These are phyloP conservation scores for Scatophagus argus DNA, from an alignment of 2,113 vertebrate species.

Conservation along the genomic window DNA sequence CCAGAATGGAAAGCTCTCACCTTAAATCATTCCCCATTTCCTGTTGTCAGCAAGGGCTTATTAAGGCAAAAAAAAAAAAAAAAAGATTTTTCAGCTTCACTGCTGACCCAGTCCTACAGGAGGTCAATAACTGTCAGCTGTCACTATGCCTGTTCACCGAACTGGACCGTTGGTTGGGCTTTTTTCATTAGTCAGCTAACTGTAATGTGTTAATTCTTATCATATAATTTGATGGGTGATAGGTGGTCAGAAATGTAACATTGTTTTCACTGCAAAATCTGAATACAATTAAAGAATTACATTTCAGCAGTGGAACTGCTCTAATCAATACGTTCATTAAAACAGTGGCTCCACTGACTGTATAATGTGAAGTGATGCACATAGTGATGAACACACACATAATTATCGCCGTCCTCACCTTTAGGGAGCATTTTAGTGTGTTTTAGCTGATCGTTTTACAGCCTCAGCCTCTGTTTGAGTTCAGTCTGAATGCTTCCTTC, in stretches of 20 bases:
- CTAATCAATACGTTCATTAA: too few species aligned
- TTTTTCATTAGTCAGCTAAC: background rate
- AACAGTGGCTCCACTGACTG: background rate
- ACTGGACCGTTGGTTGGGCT: background rate
- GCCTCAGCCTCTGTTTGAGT: background rate
- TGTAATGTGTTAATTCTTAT: background rate
- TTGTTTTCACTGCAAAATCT: background rate
- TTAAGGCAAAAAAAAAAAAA: slow-evolving; percentile 35
- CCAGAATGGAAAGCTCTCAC: slow-evolving; percentile 37
- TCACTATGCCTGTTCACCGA: slow-evolving; percentile 15
- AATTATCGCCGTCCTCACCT: background rate
- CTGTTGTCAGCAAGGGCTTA: slow-evolving; percentile 36
- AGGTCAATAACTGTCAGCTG: slow-evolving; percentile 27
- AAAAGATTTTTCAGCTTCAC: slow-evolving; percentile 9
- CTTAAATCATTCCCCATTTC: slow-evolving; percentile 47
- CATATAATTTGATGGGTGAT: background rate
- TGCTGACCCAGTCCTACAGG: slow-evolving; percentile 3
- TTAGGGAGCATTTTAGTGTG: background rate
- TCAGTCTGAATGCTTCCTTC: background rate
- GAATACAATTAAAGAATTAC: background rate
- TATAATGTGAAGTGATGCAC: background rate
- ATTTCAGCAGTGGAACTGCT: background rate
- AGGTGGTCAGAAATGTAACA: too few species aligned
- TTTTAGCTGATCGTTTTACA: background rate
- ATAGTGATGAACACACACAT: background rate